These are phyloP conservation scores for Schizaphis graminum DNA, from an alignment of 2,888 invertebrate species.

Conservation along the genomic window DNA sequence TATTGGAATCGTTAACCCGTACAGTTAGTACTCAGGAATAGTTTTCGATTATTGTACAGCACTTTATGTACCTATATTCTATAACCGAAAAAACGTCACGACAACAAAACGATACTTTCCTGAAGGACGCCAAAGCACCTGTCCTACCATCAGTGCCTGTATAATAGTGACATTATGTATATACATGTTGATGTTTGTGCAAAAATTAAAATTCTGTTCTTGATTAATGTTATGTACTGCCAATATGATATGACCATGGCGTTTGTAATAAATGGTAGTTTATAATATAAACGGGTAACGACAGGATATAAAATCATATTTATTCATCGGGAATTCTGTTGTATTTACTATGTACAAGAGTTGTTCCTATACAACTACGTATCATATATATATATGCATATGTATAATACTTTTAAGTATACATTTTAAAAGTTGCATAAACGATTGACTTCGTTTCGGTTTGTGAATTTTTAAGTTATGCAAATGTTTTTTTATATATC, in stretches of 20 bases:
- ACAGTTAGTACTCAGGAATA: neutral
- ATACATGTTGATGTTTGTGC: neutral
- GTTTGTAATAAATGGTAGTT: neutral
- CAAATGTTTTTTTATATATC: slow-evolving; percentile 3
- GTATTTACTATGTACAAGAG: neutral
- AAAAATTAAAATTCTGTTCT: slow-evolving; percentile 6
- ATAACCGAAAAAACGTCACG: neutral
- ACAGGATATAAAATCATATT: slow-evolving; percentile 36
- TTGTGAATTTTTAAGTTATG: slow-evolving; percentile 16
- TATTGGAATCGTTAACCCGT: neutral
- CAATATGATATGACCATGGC: neutral
- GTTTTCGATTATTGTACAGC: neutral
- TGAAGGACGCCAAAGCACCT: slow-evolving; percentile 10
- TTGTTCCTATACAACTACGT: slow-evolving; percentile 24
- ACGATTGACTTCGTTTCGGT: slow-evolving; percentile 35
- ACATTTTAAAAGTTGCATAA: slow-evolving; percentile 20
- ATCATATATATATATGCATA: neutral
- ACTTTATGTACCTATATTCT: neutral
- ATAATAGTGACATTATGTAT: neutral
- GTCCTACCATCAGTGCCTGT: neutral
- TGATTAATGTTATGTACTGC: slow-evolving; percentile 19
- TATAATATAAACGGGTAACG: slow-evolving; percentile 26
- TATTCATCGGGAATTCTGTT: slow-evolving; percentile 34
- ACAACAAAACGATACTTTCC: neutral
- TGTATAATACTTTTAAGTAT: neutral